Evolutionary conservation across 2,797 vertebrate genomes (phyloP), one percentile per base, ranked within the genome.

Genomic region (Phoxinus dragarum): DNA sequence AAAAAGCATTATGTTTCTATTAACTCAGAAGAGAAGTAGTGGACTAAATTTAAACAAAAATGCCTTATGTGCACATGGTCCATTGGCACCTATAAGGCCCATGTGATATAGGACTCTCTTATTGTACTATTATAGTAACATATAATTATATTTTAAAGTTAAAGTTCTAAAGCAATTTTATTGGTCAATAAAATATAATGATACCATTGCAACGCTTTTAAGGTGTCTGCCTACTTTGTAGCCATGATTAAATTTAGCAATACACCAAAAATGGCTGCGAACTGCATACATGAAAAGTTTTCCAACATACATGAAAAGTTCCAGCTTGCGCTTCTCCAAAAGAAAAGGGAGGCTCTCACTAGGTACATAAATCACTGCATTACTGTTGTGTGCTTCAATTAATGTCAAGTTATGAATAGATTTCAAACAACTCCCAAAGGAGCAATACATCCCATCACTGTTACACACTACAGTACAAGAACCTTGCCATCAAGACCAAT

Each of bases 181-280:
- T 88, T 77, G 87, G 73, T 72, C 90, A 90, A 90, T 93, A 94
- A 93, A 91, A 86, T 91, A 87, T 91, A 92, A 92, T 86, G 87
- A 90, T 89, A 89, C 89, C 90, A 89, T 76, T 56, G 31, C 76
- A 5, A 80, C 59, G 73, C 31, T 79, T 89, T 92, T 89, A 88
- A 89, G 89, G 75, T 80, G 73, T 87, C 81, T 78, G 14, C 69
- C 36, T 61, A 52, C 80, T 88, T 77, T 82, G 71, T 77, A 64
- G 84, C 36, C 73, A 40, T 80, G 84, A 71, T 87, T 77, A 84
- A 34, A 78, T 72, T 89, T 84, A 88, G 87, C 64, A 86, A 71
- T 91, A 90, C 4, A 47, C 89, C 73, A 72, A 47, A 88, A 74
- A 74, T 88, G 88, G 90, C 89, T 90, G 88, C 47, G 77, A 86